Evolutionary conservation across 2,888 invertebrate species (phyloP), one percentile per base, ranked within the genome.

Genomic region (Cephus spinipes): DNA sequence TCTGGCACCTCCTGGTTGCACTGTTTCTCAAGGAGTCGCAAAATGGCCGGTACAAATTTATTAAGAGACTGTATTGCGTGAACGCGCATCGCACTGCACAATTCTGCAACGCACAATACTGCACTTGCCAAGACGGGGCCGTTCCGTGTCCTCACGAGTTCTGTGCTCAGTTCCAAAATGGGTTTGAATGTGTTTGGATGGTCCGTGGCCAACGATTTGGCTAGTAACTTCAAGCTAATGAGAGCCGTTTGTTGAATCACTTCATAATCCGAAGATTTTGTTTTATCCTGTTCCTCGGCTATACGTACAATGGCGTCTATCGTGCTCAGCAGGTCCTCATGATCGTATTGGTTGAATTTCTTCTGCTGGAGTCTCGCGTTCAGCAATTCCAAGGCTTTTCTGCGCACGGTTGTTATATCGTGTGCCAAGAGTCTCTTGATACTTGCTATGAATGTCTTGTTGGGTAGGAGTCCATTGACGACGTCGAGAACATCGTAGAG

Each of bases 361-460:
- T 93, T 93, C 80, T 95, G 94, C 82, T 96, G 95, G 11, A 98
- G 92, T 91, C 98, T 97, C 12, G 94, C 93, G 86, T 97, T 97
- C 1, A 99, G 92, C 69, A 99, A 91, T 87, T 98, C 98, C 92
- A 99, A 93, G 0, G 97, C 95, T 89, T 97, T 96, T 79, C 96
- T 94, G 81, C 96, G 94, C 0, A 98, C 95, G 11, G 94, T 94
- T 23, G 94, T 91, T 33, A 96, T 90, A 69, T 95, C 94, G 87
- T 97, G 96, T 75, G 94, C 93, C 85, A 96, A 91, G 76, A 99
- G 92, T 0, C 95, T 95, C 82, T 95, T 93, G 1, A 98, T 93
- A 0, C 97, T 97, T 69, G 94, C 93, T 32, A 98, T 91, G 90
- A 98, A 97, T 93, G 97, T 95, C 31, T 94, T 93, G 0, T 96